Percentiles rank a stretch among this genome's conserved stretches.
phyloP scores from a whole-genome alignment of 37 sponge, comb jelly and placozoan species.

The Amphimedon queenslandica region DNA sequence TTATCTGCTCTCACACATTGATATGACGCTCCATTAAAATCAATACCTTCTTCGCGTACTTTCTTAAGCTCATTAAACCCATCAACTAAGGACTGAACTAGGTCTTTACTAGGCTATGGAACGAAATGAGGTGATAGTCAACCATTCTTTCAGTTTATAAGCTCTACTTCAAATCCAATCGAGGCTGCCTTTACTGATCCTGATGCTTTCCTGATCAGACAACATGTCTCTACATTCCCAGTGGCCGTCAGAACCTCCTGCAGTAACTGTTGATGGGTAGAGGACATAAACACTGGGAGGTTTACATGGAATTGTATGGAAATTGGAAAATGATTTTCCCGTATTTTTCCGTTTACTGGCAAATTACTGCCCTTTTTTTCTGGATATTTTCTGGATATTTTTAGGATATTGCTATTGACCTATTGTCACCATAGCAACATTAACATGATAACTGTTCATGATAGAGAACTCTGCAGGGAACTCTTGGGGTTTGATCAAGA shows the following conservation, averaged over 20 bases:
- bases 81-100: constrained; percentile 22
- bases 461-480: constrained; percentile 8
- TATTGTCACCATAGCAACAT: not conserved
- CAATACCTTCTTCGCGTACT: constrained; percentile 60
- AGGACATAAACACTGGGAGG: too few relatives aligned
- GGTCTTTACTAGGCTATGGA: constrained; percentile 53
- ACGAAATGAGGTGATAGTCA: not conserved
- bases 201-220: constrained; percentile 67
- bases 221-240: constrained; percentile 83
- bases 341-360: too few relatives aligned
- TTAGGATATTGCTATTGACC: too few relatives aligned
- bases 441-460: constrained; percentile 16
- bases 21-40: constrained; percentile 71
- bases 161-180: constrained; percentile 56
- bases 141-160: not conserved
- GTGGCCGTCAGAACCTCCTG: constrained; percentile 71
- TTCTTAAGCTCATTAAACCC: constrained; percentile 46
- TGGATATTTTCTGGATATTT: too few relatives aligned
- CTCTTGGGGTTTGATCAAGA: constrained; percentile 12
- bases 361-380: too few relatives aligned
- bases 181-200: constrained; percentile 67
- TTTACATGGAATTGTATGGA: too few relatives aligned
- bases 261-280: constrained; percentile 40
- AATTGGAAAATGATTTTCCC: too few relatives aligned
- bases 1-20: constrained; percentile 76